Evolutionary conservation across 2,888 invertebrate species (phyloP), one percentile per base, ranked within the genome.

Genomic region (Urechis unicinctus): DNA sequence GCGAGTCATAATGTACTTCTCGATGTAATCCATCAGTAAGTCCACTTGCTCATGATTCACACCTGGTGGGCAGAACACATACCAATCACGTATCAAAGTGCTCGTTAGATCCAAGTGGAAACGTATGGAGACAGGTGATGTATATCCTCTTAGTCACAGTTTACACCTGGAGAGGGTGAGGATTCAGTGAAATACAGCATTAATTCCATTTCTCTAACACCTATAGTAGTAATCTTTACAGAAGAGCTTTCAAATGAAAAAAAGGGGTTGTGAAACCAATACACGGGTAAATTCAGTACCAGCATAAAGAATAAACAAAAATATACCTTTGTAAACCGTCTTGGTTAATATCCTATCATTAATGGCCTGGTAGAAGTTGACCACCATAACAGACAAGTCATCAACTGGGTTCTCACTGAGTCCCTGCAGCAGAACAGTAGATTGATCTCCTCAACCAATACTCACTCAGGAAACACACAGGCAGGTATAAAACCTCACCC

Each of bases 1-100:
- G 69, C 88, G 85, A 0, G 89, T 88, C 86, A 94, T 94, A 50
- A 94, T 85, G 73, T 91, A 92, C 71, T 89, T 90, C 80, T 99
- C 98, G 6, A 74, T 88, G 73, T 90, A 91, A 80, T 95, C 93
- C 73, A 95, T 83, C 58, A 96, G 82, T 66, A 85, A 84, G 68
- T 92, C 91, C 66, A 86, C 85, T 44, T 86, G 84, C 65, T 93
- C 92, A 0, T 83, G 74, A 44, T 84, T 82, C 28, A 88, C 80
- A 63, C 83, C 84, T 83, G 54, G 41, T 6, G 22, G n/a, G n/a
- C 24, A 58, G 36, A 43, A 50, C 29, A 43, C 13, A 36, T 36
- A n/a, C n/a, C n/a, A 36, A 13, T 36, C 28, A 9, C 17, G 21
- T 24, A n/a, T n/a, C n/a, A n/a, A n/a, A n/a, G n/a, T n/a, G n/a